These are phyloP conservation scores for Daubentonia madagascariensis DNA, from an alignment of 2,113 vertebrate genomes.

Conservation along the genomic window DNA sequence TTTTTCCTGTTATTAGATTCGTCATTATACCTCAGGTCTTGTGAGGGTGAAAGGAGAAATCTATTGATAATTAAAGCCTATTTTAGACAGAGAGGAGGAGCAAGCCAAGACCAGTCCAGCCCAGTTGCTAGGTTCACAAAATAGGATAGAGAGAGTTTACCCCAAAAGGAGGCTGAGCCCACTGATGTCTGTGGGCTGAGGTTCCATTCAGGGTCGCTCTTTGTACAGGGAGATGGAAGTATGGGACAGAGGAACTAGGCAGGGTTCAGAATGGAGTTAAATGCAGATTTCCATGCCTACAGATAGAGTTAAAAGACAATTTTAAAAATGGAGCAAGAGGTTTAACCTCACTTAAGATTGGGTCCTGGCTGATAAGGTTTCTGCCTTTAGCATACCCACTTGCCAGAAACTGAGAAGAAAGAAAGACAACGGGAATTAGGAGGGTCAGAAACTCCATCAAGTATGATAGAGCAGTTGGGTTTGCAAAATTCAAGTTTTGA, in stretches of 20 bases:
- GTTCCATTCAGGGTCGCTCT: background rate
- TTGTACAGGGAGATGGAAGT: background rate
- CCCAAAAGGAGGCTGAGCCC: background rate
- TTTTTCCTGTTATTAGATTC: background rate
- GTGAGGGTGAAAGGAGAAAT: background rate
- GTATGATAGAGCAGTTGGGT: background rate
- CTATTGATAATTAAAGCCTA: background rate
- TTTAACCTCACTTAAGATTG: background rate
- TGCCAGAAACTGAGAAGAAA: background rate
- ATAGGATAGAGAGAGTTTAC: background rate
- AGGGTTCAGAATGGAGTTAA: background rate
- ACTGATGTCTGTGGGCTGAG: background rate
- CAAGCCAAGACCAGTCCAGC: background rate
- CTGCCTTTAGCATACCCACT: background rate
- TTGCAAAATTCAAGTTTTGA: background rate
- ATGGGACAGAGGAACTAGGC: accelerated
- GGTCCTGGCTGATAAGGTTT: background rate
- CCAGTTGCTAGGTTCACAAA: background rate
- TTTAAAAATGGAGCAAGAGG: background rate
- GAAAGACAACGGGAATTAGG: background rate
- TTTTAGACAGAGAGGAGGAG: background rate
- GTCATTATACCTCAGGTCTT: background rate
- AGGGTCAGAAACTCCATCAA: background rate
- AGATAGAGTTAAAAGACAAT: background rate
- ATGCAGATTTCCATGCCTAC: background rate